A percentile compares a stretch with the other conserved stretches of the same genome.
These are phyloP conservation scores for Indicator indicator DNA, from an alignment of 2,113 vertebrate species.

Conservation along the genomic window DNA sequence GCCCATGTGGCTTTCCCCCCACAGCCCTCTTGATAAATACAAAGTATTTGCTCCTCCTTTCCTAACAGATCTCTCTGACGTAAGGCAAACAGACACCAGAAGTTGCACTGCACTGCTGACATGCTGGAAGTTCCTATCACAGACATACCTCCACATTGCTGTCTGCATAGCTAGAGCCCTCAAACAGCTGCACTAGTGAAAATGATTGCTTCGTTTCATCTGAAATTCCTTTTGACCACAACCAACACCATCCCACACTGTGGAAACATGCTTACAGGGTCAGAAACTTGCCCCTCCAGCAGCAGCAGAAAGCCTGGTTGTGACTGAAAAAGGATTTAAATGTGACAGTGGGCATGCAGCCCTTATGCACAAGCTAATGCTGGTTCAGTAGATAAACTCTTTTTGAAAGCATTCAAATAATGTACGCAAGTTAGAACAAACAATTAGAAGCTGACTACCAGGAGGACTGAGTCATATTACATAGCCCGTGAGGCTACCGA, in stretches of 20 bases:
- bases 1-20: fast-evolving
- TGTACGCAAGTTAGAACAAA: slow-evolving; percentile 34
- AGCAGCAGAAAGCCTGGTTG: not conserved
- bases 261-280: not conserved
- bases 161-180: slow-evolving; percentile 20
- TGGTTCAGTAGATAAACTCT: slow-evolving; percentile 12
- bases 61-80: not conserved
- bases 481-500: slow-evolving; percentile 26
- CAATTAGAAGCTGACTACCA: slow-evolving; percentile 24
- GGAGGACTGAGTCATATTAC: slow-evolving; percentile 45
- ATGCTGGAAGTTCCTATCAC: not conserved
- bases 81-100: not conserved
- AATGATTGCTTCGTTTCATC: not conserved
- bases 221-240: not conserved
- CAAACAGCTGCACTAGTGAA: slow-evolving; percentile 13
- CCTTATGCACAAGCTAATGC: not conserved
- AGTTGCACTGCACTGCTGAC: not conserved
- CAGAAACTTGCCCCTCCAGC: not conserved
- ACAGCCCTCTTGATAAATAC: not conserved
- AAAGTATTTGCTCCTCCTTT: not conserved
- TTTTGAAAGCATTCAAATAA: slow-evolving; percentile 6
- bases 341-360: not conserved
- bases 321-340: slow-evolving; percentile 4
- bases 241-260: not conserved
- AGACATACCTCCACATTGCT: not conserved